Percentiles rank a stretch among this genome's conserved stretches.
Conservation (phyloP, 2,888 invertebrate species). For the Spodoptera littoralis region DNA sequence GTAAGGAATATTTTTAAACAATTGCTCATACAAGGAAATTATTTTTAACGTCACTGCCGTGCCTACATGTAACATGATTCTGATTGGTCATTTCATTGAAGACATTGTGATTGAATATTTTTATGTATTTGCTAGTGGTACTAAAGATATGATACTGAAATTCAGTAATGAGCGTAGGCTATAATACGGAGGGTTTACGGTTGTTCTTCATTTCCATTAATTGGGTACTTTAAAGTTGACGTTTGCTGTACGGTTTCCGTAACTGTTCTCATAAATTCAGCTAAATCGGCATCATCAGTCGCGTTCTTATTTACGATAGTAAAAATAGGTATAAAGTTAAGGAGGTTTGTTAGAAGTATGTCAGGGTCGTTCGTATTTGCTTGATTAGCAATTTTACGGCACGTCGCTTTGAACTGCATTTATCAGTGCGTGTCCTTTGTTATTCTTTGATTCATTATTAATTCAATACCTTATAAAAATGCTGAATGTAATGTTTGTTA, state of each 20-base stretch:
- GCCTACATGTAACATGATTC: slow-evolving; percentile 21
- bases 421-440: slow-evolving; percentile 10
- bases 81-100: slow-evolving; percentile 36
- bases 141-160: slow-evolving; percentile 16
- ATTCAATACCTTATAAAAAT: neutral
- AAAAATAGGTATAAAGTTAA: slow-evolving; percentile 33
- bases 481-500: neutral
- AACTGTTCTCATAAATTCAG: slow-evolving; percentile 32
- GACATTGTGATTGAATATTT: slow-evolving; percentile 10
- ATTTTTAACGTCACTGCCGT: slow-evolving; percentile 28
- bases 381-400: slow-evolving; percentile 5
- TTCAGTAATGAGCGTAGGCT: slow-evolving; percentile 4
- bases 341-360: slow-evolving; percentile 34
- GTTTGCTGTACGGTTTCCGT: slow-evolving; percentile 27
- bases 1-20: slow-evolving; percentile 14
- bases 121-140: slow-evolving; percentile 5
- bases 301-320: slow-evolving; percentile 34
- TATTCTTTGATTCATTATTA: slow-evolving; percentile 10
- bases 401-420: slow-evolving; percentile 8
- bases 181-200: slow-evolving; percentile 7
- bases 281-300: slow-evolving; percentile 37
- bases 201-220: slow-evolving; percentile 17
- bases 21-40: slow-evolving; percentile 30
- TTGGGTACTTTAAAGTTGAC: slow-evolving; percentile 21
- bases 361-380: slow-evolving; percentile 41